Conservation (phyloP, 2,113 vertebrate species). For the Amphiprion percula region DNA sequence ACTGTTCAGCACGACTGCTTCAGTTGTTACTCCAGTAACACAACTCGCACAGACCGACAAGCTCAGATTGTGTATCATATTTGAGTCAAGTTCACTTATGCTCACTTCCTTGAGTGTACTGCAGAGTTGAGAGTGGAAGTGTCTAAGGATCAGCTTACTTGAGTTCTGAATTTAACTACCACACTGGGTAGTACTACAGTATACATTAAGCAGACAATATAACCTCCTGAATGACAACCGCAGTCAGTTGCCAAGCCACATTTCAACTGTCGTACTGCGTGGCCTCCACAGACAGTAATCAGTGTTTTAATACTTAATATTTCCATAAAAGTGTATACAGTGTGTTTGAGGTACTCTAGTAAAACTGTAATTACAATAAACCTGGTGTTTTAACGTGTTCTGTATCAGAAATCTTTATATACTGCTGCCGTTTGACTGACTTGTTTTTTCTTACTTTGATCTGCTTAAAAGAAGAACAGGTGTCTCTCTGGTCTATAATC, state of each 20-base stretch:
- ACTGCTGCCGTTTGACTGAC: neutral
- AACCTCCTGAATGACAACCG: conserved; percentile 9
- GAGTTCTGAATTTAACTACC: conserved; percentile 31
- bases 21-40: neutral
- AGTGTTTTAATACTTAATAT: neutral
- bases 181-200: conserved; percentile 13
- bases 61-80: neutral
- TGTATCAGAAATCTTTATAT: neutral
- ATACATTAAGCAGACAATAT: conserved; percentile 33
- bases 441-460: neutral
- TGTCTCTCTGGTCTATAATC: conserved; percentile 44
- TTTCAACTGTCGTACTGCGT: neutral
- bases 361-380: conserved; percentile 1
- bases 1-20: neutral
- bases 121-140: neutral
- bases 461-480: conserved; percentile 30
- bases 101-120: conserved; percentile 7
- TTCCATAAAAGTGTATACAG: too few species aligned
- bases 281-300: neutral
- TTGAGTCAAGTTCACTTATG: conserved; percentile 16
- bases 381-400: neutral
- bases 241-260: neutral
- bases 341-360: neutral
- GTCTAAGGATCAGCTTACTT: conserved; percentile 17
- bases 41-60: neutral